phyloP scores from a whole-genome alignment of 2,797 vertebrate genomes.

The Epinephelus coioides region DNA sequence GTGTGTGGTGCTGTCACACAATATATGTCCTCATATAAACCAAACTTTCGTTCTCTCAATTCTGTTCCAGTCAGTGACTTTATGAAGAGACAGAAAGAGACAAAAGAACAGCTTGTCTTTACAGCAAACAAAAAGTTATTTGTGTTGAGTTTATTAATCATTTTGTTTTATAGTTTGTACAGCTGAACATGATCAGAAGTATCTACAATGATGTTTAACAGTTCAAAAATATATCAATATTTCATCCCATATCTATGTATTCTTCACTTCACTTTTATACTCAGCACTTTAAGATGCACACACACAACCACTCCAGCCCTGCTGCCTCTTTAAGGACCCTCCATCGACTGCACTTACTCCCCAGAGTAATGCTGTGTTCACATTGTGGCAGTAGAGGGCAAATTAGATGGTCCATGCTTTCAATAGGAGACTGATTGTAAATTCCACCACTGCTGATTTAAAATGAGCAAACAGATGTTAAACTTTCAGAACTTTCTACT shows the following conservation, averaged over 20 bases:
- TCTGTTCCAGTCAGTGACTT: constrained; percentile 11
- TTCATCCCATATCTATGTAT: no score
- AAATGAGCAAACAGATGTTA: constrained; percentile 45
- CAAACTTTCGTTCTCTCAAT: constrained; percentile 20
- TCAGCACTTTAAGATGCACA: neutral
- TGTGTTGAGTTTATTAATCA: neutral
- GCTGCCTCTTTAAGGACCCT: constrained; percentile 27
- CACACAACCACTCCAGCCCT: constrained; percentile 2
- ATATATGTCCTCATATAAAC: constrained; percentile 13
- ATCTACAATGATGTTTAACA: neutral
- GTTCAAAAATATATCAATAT: neutral
- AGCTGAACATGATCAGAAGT: neutral
- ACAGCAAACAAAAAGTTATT: neutral
- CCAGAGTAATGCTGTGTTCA: constrained; percentile 34
- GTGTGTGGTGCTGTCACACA: constrained; percentile 8
- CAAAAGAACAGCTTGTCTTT: neutral
- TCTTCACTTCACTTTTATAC: neutral
- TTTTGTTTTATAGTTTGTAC: neutral
- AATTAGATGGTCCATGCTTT: constrained; percentile 33
- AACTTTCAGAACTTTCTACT: constrained; percentile 33
- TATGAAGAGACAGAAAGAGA: constrained; percentile 5
- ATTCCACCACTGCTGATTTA: constrained; percentile 29
- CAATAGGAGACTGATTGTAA: constrained; percentile 48
- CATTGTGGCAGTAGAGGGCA: constrained; percentile 43
- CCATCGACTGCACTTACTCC: constrained; percentile 30